A percentile compares a stretch with the other conserved stretches of the same genome.
phyloP scores from a whole-genome alignment of 1,140 invertebrate genomes.

The Drosophila orosa region DNA sequence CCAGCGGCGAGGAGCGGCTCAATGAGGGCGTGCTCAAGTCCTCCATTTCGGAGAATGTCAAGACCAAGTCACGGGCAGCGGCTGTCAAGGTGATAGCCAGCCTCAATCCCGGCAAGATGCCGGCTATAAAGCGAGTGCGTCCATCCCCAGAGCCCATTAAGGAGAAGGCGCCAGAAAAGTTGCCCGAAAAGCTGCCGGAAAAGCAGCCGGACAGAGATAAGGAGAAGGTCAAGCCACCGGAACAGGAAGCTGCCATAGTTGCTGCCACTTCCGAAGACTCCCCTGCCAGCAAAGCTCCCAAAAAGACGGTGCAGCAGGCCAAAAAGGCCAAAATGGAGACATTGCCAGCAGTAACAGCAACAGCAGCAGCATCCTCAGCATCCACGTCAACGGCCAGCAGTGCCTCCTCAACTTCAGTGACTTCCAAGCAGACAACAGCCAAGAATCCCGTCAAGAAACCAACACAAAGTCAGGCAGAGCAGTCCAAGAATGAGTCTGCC shows the following conservation, averaged over 20 bases:
- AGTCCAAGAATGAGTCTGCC: conserved; percentile 7
- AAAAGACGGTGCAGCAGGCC: conserved; percentile 24
- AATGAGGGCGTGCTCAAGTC: conserved; percentile 73
- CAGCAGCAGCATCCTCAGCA: conserved; percentile 1
- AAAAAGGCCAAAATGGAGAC: conserved; percentile 51
- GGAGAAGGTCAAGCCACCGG: conserved; percentile 13
- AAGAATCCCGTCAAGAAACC: conserved; percentile 33
- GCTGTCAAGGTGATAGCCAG: conserved; percentile 80
- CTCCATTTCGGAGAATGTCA: conserved; percentile 83
- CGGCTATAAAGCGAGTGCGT: conserved; percentile 46
- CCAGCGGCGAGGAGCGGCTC: conserved; percentile 68
- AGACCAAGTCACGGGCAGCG: conserved; percentile 81
- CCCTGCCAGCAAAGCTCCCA: conserved; percentile 21
- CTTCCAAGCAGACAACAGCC: conserved; percentile 5
- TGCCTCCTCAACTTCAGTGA: not conserved
- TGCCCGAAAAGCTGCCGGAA: conserved; percentile 13
- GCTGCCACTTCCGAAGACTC: conserved; percentile 30
- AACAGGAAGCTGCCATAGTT: not conserved
- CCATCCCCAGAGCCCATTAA: conserved; percentile 50
- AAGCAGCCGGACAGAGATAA: conserved; percentile 13
- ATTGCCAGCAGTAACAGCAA: not conserved
- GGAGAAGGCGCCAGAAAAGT: conserved; percentile 34
- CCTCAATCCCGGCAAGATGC: conserved; percentile 60
- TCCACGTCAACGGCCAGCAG: not conserved
- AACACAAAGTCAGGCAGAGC: conserved; percentile 4